Base-by-base conservation (phyloP, 2,113 vertebrate species). In the Labrus mixtus region DNA sequence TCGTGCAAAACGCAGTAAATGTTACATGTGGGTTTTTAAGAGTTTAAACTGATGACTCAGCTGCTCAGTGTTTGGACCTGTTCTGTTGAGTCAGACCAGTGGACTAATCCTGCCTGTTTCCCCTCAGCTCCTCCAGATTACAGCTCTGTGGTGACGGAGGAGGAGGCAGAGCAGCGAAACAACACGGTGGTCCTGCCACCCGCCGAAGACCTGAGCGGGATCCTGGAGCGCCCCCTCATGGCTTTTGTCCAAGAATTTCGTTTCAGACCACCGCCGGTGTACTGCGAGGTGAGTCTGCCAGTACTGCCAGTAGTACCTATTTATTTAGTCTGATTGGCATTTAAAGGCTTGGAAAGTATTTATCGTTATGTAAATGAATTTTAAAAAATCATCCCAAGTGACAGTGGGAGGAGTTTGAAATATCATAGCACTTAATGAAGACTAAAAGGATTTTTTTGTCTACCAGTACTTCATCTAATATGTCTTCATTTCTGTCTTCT, bases 241-340 rank as follows among this genome's bases (percentile, higher is more conserved):
- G 91, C 96, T 45, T 99, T 97, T 41, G 93, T 99, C 57, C 97
- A 97, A 68, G 97, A 99, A 70, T 99, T 98, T 70, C 96, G 97
- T 68, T 96, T 95, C 90, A 87, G 95, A 54, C 98, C 98, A 0
- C 98, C 98, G 0, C 98, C 98, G 0, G 92, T 99, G 7, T 99
- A 99, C 78, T 93, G 97, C 0, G 97, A 98, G 97, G 98, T 99
- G 83, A 93, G 92, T 73, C 54, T 39, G 3, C 1, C 10, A 12
- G 36, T 22, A 19, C 66, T 17, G 13, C 23, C 15, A 6, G 2
- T 15, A 19, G 4, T 33, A 33, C 29, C 29, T 33, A 6, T 33
- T 33, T 25, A 17, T 20, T 68, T 3, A n/a, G 8, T 77, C 2
- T 19, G 11, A 45, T 45, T 12, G 43, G 15, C 43, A 25, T 25